A percentile compares a stretch with the other conserved stretches of the same genome.
These are phyloP conservation scores for Geophilus truncorum DNA, from an alignment of 2,888 invertebrate species.

Conservation along the genomic window DNA sequence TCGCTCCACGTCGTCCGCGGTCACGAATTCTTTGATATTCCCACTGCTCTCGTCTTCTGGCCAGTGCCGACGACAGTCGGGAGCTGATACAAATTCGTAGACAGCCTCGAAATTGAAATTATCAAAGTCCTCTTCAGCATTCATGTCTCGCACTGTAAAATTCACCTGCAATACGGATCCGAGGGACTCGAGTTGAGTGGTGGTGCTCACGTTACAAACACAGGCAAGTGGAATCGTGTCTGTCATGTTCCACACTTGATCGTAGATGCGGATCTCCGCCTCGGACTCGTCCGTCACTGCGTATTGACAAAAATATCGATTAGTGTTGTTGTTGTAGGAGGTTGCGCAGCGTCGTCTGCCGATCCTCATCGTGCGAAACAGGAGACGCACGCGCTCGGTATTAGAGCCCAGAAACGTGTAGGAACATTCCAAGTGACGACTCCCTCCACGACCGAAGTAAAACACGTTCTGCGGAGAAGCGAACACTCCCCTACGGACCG, in stretches of 20 bases:
- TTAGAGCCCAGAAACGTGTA: constrained; percentile 68
- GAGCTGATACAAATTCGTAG: constrained; percentile 71
- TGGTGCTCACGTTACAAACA: constrained; percentile 52
- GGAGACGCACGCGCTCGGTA: constrained; percentile 65
- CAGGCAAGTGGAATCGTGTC: constrained; percentile 58
- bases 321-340: constrained; percentile 64
- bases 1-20: constrained; percentile 70
- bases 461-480: constrained; percentile 74
- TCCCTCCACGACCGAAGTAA: constrained; percentile 74
- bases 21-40: constrained; percentile 65
- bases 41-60: constrained; percentile 66
- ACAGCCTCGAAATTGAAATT: constrained; percentile 73
- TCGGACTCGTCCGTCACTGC: constrained; percentile 35
- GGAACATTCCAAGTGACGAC: constrained; percentile 67
- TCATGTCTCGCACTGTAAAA: constrained; percentile 71
- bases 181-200: constrained; percentile 63
- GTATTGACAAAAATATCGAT: constrained; percentile 60
- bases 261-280: constrained; percentile 38
- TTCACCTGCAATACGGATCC: constrained; percentile 66
- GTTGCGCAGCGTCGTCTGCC: constrained; percentile 64
- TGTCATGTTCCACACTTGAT: constrained; percentile 54
- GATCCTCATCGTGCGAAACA: constrained; percentile 55
- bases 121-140: constrained; percentile 71
- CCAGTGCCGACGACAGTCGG: constrained; percentile 64
- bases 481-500: constrained; percentile 55